These are phyloP conservation scores for Opisthograptis luteolata DNA, from an alignment of 2,888 invertebrate species.

Conservation along the genomic window DNA sequence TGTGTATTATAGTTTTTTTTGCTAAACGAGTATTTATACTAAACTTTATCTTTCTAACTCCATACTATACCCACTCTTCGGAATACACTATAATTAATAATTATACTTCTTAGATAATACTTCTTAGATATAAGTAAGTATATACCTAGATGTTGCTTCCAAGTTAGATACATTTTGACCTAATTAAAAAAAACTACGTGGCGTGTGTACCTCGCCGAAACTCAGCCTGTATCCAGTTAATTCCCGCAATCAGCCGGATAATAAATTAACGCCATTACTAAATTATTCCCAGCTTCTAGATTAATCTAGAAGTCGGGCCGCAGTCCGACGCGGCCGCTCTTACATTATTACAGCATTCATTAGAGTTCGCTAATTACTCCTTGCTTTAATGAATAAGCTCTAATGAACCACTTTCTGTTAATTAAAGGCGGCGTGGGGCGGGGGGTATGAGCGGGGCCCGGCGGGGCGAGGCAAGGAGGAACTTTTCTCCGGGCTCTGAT, in stretches of 20 bases:
- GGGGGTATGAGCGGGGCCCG: slow-evolving; percentile 51
- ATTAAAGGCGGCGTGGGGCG: slow-evolving; percentile 88
- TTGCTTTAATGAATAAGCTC: slow-evolving; percentile 95
- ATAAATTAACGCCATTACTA: slow-evolving; percentile 81
- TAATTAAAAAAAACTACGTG: not conserved
- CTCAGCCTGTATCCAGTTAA: slow-evolving; percentile 55
- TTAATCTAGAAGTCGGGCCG: slow-evolving; percentile 82
- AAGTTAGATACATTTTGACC: no score
- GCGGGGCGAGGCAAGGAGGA: slow-evolving; percentile 51
- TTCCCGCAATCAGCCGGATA: slow-evolving; percentile 71
- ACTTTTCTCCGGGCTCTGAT: slow-evolving; percentile 83
- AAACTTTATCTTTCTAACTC: no score
- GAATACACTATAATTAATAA: no score
- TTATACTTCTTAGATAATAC: no score
- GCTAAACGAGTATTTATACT: no score
- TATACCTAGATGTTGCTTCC: no score
- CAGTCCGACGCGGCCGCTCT: slow-evolving; percentile 83
- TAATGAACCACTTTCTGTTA: slow-evolving; percentile 96
- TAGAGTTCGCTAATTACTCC: slow-evolving; percentile 95
- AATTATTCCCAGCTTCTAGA: slow-evolving; percentile 81
- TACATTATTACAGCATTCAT: slow-evolving; percentile 92
- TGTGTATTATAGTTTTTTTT: no score
- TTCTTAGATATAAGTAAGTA: no score
- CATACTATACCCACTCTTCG: no score
- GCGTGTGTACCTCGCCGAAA: slow-evolving; percentile 17